Evolutionary conservation across 1,140 invertebrate species (phyloP), one percentile per base, ranked within the genome.

Genomic region (Listronotus oregonensis): DNA sequence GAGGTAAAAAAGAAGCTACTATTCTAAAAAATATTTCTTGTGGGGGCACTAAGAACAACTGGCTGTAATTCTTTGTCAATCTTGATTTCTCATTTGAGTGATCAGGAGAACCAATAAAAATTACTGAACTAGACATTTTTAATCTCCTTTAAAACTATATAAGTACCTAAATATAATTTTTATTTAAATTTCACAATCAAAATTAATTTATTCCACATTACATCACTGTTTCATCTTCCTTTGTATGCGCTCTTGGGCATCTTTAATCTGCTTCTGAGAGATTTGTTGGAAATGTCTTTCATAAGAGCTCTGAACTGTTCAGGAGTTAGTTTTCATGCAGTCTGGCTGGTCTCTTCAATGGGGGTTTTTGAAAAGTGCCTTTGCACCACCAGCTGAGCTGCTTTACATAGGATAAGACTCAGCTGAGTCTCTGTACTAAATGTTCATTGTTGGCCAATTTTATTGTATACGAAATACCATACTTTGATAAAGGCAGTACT

Each of bases 361-460:
- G 5, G 5, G 21, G 1, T 27, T 27, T 27, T 27, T 27, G 2
- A n/a, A n/a, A n/a, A 60, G 77, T 76, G 72, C 86, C 88, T 2
- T 85, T 88, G 86, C 1, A 91, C 86, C 44, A 87, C 85, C 31
- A 91, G 72, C 76, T 88, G 89, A 21, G 92, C 92, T 39, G 89
- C 87, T 68, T 86, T 78, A 68, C 55, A 94, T 86, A 6, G 90
- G 90, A 80, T 89, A 91, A 3, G 91, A 93, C 65, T 94, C 88
- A 15, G n/a, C 92, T 87, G 71, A 94, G 80, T 75, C 82, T 88
- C 63, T 92, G 86, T 21, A 94, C 85, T 3, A 94, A 75, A 44
- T 86, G 82, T 77, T 92, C 90, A 79, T 93, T 92, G 75, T 90
- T 92, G 7, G 86, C 83, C 50, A 94, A 88, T 64, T 82, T 83